Evolutionary conservation across 1,140 invertebrate genomes (phyloP).

Genomic region (Dreissena rostriformis): DNA sequence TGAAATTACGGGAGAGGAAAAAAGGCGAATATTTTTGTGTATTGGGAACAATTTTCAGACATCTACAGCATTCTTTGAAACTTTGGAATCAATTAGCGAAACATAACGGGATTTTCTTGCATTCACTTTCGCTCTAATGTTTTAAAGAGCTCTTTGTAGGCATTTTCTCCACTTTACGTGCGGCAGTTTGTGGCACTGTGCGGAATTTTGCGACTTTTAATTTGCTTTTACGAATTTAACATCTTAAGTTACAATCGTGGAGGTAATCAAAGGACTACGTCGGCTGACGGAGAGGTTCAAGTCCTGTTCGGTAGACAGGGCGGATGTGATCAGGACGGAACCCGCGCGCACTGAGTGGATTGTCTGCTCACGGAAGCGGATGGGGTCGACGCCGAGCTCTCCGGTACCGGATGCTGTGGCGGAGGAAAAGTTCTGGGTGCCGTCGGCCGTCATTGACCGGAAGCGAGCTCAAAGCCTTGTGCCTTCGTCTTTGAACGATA

Average conservation of each 20-base stretch:
- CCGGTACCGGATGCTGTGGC: slow-evolving; percentile 24
- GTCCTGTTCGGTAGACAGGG: slow-evolving; percentile 15
- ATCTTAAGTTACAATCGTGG: neutral
- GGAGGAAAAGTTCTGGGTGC: slow-evolving; percentile 52
- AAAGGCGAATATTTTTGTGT: no score
- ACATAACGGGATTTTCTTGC: no score
- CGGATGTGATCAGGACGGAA: neutral
- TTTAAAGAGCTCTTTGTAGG: no score
- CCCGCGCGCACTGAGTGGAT: slow-evolving; percentile 45
- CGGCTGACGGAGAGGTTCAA: slow-evolving; percentile 38
- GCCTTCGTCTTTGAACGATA: slow-evolving; percentile 35
- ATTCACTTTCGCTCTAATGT: no score
- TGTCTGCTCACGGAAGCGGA: slow-evolving; percentile 44
- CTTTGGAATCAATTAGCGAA: no score
- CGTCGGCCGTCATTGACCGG: slow-evolving; percentile 39
- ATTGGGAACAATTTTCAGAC: no score
- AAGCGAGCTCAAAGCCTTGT: slow-evolving; percentile 50
- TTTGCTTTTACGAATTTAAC: no score
- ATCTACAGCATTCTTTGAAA: no score
- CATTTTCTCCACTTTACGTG: no score
- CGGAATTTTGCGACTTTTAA: no score
- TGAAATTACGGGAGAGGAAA: no score
- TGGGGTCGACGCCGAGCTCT: slow-evolving; percentile 48
- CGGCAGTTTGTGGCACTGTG: no score
- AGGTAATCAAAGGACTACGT: slow-evolving; percentile 46